Conservation (phyloP, 2,113 vertebrate species). For the Erinaceus europaeus region DNA sequence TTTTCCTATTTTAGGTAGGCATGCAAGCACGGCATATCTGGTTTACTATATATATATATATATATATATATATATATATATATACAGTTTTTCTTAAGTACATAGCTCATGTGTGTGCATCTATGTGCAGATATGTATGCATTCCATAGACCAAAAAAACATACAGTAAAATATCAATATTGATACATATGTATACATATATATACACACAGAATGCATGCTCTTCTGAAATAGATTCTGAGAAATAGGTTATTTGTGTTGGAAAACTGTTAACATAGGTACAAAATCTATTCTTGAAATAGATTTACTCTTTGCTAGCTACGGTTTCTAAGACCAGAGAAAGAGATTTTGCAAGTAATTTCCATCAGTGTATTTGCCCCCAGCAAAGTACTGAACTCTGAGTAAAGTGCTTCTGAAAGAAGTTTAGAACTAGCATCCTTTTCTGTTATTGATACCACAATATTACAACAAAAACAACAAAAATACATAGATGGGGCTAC, state of each 20-base stretch:
- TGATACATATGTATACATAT: neutral
- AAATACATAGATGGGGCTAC: neutral
- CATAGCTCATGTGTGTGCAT: too few species aligned
- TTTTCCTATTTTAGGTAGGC: conserved; percentile 63
- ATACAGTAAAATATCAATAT: too few species aligned
- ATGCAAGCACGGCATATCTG: conserved; percentile 27
- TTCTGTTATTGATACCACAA: too few species aligned
- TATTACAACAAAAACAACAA: neutral
- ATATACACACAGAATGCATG: neutral
- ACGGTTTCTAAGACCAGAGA: conserved; percentile 22
- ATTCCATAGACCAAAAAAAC: too few species aligned
- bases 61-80: neutral
- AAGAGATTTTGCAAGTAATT: neutral
- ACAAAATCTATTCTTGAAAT: neutral
- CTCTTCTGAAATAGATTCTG: conserved; percentile 46
- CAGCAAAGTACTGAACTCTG: neutral
- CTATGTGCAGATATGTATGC: too few species aligned
- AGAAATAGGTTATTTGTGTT: conserved; percentile 36
- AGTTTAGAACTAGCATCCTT: conserved; percentile 9
- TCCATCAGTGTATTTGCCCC: neutral
- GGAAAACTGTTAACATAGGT: neutral
- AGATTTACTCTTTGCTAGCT: neutral
- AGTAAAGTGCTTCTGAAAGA: conserved; percentile 16
- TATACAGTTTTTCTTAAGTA: too few species aligned
- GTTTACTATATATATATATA: too few species aligned